Evolutionary conservation across 2,113 vertebrate species (phyloP).

Genomic region (Labeo rohita): DNA sequence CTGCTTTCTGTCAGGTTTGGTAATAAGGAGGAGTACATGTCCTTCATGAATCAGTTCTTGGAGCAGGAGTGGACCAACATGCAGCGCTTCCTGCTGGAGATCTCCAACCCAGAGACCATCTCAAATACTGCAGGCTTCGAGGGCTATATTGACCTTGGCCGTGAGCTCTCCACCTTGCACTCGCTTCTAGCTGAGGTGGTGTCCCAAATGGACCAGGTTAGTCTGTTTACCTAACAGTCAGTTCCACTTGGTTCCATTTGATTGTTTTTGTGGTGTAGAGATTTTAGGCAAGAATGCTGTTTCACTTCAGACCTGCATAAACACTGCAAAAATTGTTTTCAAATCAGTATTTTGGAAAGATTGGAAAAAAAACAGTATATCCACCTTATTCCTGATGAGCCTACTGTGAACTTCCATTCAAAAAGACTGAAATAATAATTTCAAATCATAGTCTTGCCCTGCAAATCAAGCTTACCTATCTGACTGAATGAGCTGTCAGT

Average conservation of each 20-base stretch:
- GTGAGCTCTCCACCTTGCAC: conserved; percentile 93
- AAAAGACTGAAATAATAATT: too few species aligned
- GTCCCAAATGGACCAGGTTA: conserved; percentile 93
- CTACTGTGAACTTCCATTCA: too few species aligned
- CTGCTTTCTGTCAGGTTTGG: conserved; percentile 81
- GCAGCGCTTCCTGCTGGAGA: conserved; percentile 95
- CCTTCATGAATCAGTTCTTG: conserved; percentile 98
- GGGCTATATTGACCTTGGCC: conserved; percentile 95
- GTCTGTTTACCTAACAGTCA: not conserved
- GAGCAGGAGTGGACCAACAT: conserved; percentile 97
- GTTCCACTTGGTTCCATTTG: not conserved
- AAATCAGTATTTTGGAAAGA: not conserved
- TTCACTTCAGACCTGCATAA: not conserved
- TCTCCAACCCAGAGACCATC: conserved; percentile 95
- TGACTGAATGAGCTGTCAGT: too few species aligned
- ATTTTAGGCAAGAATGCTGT: not conserved
- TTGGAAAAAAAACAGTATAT: not conserved
- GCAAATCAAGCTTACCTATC: too few species aligned
- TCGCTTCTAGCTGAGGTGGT: conserved; percentile 92
- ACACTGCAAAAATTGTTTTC: not conserved
- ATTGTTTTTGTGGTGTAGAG: not conserved
- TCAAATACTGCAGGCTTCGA: conserved; percentile 96
- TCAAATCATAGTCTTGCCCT: too few species aligned
- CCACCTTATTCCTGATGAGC: too few species aligned
- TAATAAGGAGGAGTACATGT: conserved; percentile 98